Conservation (phyloP, 2,113 vertebrate species). For the Lonchura striata region DNA sequence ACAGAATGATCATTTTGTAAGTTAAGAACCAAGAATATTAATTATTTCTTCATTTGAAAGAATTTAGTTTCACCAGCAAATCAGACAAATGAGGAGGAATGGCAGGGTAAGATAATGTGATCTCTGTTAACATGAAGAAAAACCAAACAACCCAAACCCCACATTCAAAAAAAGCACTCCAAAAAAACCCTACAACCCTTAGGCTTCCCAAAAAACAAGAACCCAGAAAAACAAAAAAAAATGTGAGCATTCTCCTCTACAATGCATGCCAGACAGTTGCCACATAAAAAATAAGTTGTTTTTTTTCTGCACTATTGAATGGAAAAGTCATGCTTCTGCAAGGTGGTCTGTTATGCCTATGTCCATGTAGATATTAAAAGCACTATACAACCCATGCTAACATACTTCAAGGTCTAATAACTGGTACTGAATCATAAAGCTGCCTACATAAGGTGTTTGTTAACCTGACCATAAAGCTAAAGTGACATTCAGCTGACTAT, state of each 20-base stretch:
- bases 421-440: not conserved
- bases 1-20: not conserved
- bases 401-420: not conserved
- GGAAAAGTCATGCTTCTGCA: not conserved
- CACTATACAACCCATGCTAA: not conserved
- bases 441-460: not conserved
- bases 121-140: not conserved
- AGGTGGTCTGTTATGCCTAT: not conserved
- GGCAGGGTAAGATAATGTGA: not conserved
- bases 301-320: not conserved
- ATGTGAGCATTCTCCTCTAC: not conserved
- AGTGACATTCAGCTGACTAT: not conserved
- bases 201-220: not conserved
- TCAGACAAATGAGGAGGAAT: not conserved
- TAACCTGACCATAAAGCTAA: not conserved
- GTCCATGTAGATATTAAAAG: not conserved
- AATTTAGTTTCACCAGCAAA: not conserved
- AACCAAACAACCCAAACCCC: rapidly evolving
- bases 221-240: not conserved
- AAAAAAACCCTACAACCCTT: rapidly evolving
- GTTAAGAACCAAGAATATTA: not conserved
- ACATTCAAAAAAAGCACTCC: not conserved
- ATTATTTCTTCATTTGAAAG: not conserved
- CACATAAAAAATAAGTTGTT: not conserved
- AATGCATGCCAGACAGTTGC: not conserved